Base-by-base conservation (phyloP, 1,140 invertebrate genomes). In the Dendroctonus ponderosae region DNA sequence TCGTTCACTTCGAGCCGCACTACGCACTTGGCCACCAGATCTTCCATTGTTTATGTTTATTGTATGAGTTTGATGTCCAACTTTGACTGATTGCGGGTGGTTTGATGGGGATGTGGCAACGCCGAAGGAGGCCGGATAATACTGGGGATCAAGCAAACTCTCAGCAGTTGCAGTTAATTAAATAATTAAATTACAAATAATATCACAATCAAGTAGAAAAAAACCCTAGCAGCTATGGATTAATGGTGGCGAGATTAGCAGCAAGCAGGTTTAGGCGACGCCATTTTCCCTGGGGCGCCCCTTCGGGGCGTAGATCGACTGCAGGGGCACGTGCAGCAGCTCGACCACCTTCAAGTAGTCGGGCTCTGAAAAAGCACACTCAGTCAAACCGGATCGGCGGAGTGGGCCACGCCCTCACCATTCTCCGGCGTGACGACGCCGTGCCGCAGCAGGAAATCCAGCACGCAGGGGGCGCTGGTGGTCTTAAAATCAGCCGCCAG, bases 401-500 rank as follows among this genome's bases (percentile, higher is more conserved):
- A 46, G 44, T 3, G 4, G 44, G 44, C 44, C 44, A 26, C 44
- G 44, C 44, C 12, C 52, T 26, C 51, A 94, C 93, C 92, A 81
- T 91, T 92, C 78, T 96, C 93, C 38, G 92, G 85, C 65, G 89
- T 92, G 46, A 97, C 89, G 61, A 91, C 85, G 54, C 93, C 93
- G 80, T 94, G 93, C 76, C 94, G 85, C 71, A 97, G 90, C 68
- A 97, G 83, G 80, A 97, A 97, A 80, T 97, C 94, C 68, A 97
- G 81, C 6, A 92, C 87, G 14, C 96, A 91, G 48, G 94, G 91
- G 62, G 90, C 91, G 77, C 92, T 94, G 8, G 94, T 97, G 3
- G 93, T 94, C 80, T 97, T 97, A 76, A 96, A 97, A 71, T 94
- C 88, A 5, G 88, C 83, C 38, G 88, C 86, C 42, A 93, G 85